Percentiles rank a stretch among this genome's conserved stretches.
These are phyloP conservation scores for Riptortus pedestris DNA, from an alignment of 1,140 invertebrate genomes.

Conservation along the genomic window DNA sequence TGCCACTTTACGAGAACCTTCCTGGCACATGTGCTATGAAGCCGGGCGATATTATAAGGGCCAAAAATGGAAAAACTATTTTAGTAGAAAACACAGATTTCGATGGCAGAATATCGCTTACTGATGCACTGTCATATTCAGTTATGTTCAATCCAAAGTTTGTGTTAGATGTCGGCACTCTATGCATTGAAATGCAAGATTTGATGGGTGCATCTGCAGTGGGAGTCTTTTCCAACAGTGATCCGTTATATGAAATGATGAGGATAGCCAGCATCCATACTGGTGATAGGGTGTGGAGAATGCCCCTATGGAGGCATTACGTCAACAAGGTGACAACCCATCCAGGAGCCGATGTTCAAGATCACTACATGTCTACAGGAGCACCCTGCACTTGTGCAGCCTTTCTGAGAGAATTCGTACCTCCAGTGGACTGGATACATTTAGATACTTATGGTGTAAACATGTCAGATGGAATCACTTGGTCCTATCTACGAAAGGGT, in stretches of 20 bases:
- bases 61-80: constrained; percentile 54
- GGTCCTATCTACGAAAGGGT: constrained; percentile 27
- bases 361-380: constrained; percentile 29
- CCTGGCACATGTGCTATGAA: constrained; percentile 48
- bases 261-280: constrained; percentile 38
- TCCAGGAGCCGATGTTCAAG: not conserved
- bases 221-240: constrained; percentile 48
- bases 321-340: constrained; percentile 25
- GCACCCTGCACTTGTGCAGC: constrained; percentile 46
- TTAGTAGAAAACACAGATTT: constrained; percentile 55
- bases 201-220: constrained; percentile 45
- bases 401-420: constrained; percentile 48
- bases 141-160: constrained; percentile 46
- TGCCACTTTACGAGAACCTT: constrained; percentile 54
- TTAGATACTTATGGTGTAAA: constrained; percentile 47
- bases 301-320: constrained; percentile 46
- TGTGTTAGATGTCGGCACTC: constrained; percentile 53
- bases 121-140: constrained; percentile 54
- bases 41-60: constrained; percentile 54
- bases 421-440: constrained; percentile 45
- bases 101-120: constrained; percentile 51
- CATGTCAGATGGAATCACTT: constrained; percentile 36
- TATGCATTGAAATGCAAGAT: constrained; percentile 47
- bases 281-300: constrained; percentile 48
- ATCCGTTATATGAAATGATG: constrained; percentile 39